Percentiles rank a stretch among this genome's conserved stretches.
These are phyloP conservation scores for Phyllotreta striolata DNA, from an alignment of 2,888 invertebrate species.

Conservation along the genomic window DNA sequence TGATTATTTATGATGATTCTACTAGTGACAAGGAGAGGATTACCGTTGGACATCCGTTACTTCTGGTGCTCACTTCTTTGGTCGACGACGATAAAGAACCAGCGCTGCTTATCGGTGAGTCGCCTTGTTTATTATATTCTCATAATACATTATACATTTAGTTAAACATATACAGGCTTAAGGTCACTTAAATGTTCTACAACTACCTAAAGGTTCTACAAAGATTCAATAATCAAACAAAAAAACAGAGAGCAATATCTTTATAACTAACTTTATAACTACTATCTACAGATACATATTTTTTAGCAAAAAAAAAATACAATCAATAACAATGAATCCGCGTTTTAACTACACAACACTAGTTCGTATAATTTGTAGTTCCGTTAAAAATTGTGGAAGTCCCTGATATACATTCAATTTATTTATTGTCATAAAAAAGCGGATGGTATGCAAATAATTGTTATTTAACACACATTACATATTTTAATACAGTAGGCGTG, in stretches of 20 bases:
- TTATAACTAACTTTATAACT: too few relatives aligned
- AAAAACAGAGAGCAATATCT: too few relatives aligned
- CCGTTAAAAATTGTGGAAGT: constrained; percentile 12
- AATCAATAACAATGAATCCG: not conserved
- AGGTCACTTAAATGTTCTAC: too few relatives aligned
- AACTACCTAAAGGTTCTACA: too few relatives aligned
- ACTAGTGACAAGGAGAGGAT: constrained; percentile 69
- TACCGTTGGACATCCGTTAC: constrained; percentile 68
- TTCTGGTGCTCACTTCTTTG: constrained; percentile 71
- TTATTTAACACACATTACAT: constrained; percentile 12
- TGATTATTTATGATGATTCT: constrained; percentile 75
- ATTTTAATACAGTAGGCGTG: constrained; percentile 14
- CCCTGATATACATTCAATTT: constrained; percentile 5
- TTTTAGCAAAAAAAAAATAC: too few relatives aligned
- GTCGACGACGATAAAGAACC: constrained; percentile 74
- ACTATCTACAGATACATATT: too few relatives aligned
- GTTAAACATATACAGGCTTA: too few relatives aligned
- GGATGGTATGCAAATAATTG: constrained; percentile 13
- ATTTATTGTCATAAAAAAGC: constrained; percentile 3
- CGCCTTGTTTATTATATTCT: constrained; percentile 5
- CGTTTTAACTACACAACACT: constrained; percentile 7
- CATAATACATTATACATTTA: too few relatives aligned
- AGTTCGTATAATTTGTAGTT: constrained; percentile 10
- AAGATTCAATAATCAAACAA: too few relatives aligned
- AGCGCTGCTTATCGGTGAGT: constrained; percentile 72